Evolutionary conservation across 1,140 invertebrate genomes (phyloP).

Genomic region (Sycophaga agraensis): DNA sequence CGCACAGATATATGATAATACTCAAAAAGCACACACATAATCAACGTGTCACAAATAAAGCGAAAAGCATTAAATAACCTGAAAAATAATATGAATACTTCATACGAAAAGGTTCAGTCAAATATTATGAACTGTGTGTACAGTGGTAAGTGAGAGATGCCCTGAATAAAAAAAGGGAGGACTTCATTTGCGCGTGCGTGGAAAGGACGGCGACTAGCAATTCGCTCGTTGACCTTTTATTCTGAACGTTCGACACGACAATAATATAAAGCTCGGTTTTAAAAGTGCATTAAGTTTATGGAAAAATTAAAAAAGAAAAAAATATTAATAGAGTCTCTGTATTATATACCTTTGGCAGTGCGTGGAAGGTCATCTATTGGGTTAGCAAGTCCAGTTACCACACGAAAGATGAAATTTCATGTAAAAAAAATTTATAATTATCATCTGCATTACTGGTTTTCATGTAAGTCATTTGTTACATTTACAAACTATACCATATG

Average conservation of each 20-base stretch:
- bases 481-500: no score
- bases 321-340: conserved; percentile 38
- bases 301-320: conserved; percentile 35
- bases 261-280: conserved; percentile 2
- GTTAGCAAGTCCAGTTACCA: conserved; percentile 46
- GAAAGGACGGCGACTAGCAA: conserved; percentile 24
- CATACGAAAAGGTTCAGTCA: no score
- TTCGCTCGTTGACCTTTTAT: background rate
- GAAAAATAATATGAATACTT: no score
- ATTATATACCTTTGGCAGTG: conserved; percentile 52
- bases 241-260: background rate
- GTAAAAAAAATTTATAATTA: conserved; percentile 49
- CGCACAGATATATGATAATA: no score
- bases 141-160: conserved; percentile 4
- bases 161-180: conserved; percentile 26
- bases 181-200: background rate
- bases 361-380: conserved; percentile 52
- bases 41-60: no score
- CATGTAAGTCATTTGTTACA: no score
- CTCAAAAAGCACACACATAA: no score
- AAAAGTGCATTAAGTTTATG: conserved; percentile 32
- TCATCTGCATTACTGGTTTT: conserved; percentile 24
- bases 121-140: no score
- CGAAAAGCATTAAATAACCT: no score
- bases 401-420: conserved; percentile 49